Evolutionary conservation across 2,888 invertebrate species (phyloP).

Genomic region (Eupithecia tripunctaria): DNA sequence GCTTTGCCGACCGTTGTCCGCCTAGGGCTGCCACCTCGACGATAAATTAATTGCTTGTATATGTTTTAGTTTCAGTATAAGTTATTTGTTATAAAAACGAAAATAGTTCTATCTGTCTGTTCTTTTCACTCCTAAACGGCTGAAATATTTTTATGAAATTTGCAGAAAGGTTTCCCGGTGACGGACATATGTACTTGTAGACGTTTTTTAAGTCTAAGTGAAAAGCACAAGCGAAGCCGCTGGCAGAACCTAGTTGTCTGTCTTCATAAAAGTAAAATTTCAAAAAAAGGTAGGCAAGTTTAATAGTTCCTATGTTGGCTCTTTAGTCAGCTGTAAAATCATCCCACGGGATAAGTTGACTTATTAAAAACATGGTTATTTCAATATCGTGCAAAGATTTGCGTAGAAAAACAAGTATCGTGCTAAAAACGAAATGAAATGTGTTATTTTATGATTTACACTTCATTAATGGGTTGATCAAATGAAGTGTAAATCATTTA

Average conservation of each 20-base stretch:
- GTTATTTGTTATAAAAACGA: neutral
- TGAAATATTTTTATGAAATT: neutral
- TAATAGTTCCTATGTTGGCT: neutral
- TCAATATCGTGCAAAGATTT: neutral
- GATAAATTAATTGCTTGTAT: conserved; percentile 12
- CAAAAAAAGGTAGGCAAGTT: neutral
- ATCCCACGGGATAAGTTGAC: too few species aligned
- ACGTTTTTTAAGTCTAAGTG: neutral
- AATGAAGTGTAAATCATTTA: too few species aligned
- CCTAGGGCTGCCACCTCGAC: conserved; percentile 62
- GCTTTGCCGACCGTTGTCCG: conserved; percentile 70
- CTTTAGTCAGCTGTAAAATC: too few species aligned
- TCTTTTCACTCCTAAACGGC: neutral
- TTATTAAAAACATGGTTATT: neutral
- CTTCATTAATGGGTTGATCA: too few species aligned
- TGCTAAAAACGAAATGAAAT: neutral
- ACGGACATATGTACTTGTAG: neutral
- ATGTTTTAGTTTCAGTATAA: neutral
- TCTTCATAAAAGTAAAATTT: neutral
- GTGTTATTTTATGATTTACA: neutral
- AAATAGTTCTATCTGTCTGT: neutral
- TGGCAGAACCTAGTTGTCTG: neutral
- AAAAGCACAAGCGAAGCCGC: neutral
- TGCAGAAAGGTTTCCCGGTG: neutral
- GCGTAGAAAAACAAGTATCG: neutral